These are phyloP conservation scores for Germaria angustata DNA, from an alignment of 2,888 invertebrate species.

Conservation along the genomic window DNA sequence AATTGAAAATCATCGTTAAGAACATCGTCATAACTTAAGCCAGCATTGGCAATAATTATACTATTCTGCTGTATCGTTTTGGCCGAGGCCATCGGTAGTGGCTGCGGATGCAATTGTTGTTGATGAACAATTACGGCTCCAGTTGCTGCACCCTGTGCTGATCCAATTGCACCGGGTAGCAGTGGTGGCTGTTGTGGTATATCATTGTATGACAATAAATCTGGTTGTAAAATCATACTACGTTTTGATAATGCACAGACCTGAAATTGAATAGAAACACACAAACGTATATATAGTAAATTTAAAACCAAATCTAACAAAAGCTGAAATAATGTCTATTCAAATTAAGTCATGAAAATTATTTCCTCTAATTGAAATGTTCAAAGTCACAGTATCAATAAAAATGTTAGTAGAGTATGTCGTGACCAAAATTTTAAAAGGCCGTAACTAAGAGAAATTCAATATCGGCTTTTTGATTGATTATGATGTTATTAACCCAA, in stretches of 20 bases:
- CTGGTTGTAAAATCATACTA: constrained; percentile 82
- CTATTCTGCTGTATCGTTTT: constrained; percentile 78
- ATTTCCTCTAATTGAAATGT: too few species aligned
- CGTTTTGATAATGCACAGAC: constrained; percentile 88
- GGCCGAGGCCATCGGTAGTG: constrained; percentile 69
- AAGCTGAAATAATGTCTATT: background rate
- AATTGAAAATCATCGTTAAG: constrained; percentile 92
- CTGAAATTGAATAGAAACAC: constrained; percentile 78
- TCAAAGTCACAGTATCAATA: too few species aligned
- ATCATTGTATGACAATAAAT: constrained; percentile 80
- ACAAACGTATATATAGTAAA: too few species aligned
- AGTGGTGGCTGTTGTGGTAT: constrained; percentile 69
- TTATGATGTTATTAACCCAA: too few species aligned
- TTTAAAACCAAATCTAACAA: background rate
- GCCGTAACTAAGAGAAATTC: too few species aligned
- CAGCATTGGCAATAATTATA: constrained; percentile 79
- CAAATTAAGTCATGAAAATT: background rate
- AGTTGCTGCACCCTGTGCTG: constrained; percentile 68
- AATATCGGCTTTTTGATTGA: too few species aligned
- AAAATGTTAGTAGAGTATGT: too few species aligned
- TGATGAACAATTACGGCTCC: constrained; percentile 67
- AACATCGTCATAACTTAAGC: constrained; percentile 91
- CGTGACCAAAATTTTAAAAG: too few species aligned
- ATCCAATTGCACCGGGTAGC: constrained; percentile 65
- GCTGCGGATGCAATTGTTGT: constrained; percentile 56